A percentile compares a stretch with the other conserved stretches of the same genome.
Conservation (phyloP, 2,113 vertebrate genomes). For the Mesitornis unicolor region DNA sequence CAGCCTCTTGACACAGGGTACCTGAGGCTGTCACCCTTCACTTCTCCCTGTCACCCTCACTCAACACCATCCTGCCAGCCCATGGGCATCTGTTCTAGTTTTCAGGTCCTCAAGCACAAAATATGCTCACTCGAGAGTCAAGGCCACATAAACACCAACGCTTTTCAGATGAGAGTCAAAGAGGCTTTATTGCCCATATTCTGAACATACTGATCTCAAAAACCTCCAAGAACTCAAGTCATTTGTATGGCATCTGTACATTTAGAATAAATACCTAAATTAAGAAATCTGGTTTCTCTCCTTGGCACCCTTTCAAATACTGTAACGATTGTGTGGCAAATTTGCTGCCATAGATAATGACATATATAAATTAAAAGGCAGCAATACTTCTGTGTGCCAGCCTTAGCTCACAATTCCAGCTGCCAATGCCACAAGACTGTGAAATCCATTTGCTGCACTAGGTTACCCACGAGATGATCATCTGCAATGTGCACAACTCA, state of each 20-base stretch:
- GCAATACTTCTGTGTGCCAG: background rate
- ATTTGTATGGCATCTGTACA: background rate
- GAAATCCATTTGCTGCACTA: constrained; percentile 14
- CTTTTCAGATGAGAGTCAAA: background rate
- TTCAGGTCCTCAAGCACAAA: background rate
- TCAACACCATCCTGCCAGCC: background rate
- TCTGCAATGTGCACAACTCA: constrained; percentile 3
- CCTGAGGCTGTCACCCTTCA: background rate
- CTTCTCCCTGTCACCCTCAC: background rate
- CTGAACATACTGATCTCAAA: background rate
- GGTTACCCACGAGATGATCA: background rate
- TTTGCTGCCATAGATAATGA: background rate
- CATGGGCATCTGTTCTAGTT: background rate
- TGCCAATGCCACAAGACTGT: background rate
- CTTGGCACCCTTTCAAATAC: background rate
- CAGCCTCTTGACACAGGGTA: background rate
- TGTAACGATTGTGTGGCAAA: background rate
- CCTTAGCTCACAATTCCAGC: background rate
- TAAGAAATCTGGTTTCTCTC: background rate
- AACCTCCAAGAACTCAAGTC: background rate
- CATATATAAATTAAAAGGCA: background rate
- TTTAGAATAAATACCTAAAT: background rate
- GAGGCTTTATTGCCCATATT: background rate
- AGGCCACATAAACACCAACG: background rate
- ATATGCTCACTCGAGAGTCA: background rate